Base-by-base conservation (phyloP, 2,113 vertebrate species). In the Otocyon megalotis region DNA sequence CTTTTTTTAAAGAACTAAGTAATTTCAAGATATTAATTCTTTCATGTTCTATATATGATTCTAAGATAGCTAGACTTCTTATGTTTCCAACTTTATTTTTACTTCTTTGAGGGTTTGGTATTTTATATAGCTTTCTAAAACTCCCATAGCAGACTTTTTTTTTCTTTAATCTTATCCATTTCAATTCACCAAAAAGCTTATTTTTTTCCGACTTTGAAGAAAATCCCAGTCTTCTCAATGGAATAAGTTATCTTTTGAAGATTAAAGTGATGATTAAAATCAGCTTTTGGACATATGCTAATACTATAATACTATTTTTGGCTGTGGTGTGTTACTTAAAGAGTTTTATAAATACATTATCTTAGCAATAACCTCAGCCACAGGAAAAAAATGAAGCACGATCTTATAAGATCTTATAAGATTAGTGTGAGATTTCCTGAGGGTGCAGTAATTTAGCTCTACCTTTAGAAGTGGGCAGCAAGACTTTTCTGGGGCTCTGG, bases 261-360 rank as follows among this genome's bases (percentile, higher is more conserved):
- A 97, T 94, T 88, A 96, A 98, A 97, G 82, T 97, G 62, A 96
- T 92, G 90, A 94, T 93, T 93, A 95, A 96, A 96, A 95, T 95
- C 87, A 97, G 71, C 22, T 95, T 96, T 94, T 84, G 65, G 77
- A 93, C 56, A 92, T 92, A 85, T 56, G 83, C 93, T 97, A 88
- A 95, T 96, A 74, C 67, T 74, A 30, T 94, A 95, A 95, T 84
- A 53, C 80, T 93, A 76, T 95, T 93, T 97, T 92, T 83, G 72
- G 84, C 92, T 85, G n/a, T 72, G 80, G 76, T 71, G 12, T 93
- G 50, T 96, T 93, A 79, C 81, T 90, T 94, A 63, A 97, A 81
- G 53, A 76, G 30, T 96, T 97, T 97, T 94, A 97, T 84, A 88
- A 96, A 84, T 90, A 81, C 24, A 81, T 88, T 90, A 92, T 67